Conservation (phyloP, 2,888 invertebrate genomes). For the Chironomus riparius region DNA sequence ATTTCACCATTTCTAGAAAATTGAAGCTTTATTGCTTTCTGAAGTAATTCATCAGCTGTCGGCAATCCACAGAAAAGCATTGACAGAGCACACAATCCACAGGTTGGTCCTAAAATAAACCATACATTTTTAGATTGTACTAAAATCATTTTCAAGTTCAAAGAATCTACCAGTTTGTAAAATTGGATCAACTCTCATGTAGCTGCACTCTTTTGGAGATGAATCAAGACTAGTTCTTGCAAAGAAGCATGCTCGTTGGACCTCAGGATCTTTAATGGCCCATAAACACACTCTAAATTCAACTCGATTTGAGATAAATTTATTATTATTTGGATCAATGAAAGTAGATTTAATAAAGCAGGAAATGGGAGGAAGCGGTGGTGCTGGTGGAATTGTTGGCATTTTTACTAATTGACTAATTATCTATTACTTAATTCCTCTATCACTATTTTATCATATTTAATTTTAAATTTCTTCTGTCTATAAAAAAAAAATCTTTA, state of each 20-base stretch:
- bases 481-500: too few species aligned
- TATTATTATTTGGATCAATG: constrained; percentile 1
- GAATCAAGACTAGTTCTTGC: constrained; percentile 46
- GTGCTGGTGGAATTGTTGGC: constrained; percentile 5
- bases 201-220: constrained; percentile 46
- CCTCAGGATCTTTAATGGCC: constrained; percentile 48
- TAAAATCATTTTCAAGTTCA: constrained; percentile 3
- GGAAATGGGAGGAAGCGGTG: constrained; percentile 9
- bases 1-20: constrained; percentile 83
- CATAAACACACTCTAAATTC: constrained; percentile 43
- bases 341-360: neutral
- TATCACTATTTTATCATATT: neutral
- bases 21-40: constrained; percentile 52
- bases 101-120: constrained; percentile 59
- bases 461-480: too few species aligned
- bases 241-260: constrained; percentile 50
- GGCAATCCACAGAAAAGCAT: constrained; percentile 60
- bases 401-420: neutral
- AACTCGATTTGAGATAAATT: constrained; percentile 35
- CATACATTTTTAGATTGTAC: constrained; percentile 34
- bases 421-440: neutral
- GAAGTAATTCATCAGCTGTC: constrained; percentile 49
- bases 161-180: constrained; percentile 34
- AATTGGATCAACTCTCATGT: constrained; percentile 37
- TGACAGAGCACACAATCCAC: constrained; percentile 78